Evolutionary conservation across 2,888 invertebrate genomes (phyloP).

Genomic region (Tolmerus cingulatus): DNA sequence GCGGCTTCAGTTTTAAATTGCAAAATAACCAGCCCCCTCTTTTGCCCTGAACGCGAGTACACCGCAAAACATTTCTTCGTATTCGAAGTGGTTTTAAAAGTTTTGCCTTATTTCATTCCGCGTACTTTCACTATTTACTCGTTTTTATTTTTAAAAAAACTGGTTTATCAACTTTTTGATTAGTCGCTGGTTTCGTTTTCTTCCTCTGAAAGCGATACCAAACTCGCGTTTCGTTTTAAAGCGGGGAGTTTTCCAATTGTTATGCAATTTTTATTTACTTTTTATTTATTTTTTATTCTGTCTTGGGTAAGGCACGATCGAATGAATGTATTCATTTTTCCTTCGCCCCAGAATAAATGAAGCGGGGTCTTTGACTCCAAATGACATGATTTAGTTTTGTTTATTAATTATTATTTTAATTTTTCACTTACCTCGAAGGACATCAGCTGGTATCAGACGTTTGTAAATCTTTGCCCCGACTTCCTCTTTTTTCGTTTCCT

Average conservation of each 20-base stretch:
- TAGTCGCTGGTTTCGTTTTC: neutral
- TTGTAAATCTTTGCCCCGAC: conserved; percentile 76
- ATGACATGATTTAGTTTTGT: neutral
- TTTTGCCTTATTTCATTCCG: neutral
- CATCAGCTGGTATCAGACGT: conserved; percentile 87
- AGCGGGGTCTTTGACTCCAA: neutral
- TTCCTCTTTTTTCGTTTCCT: conserved; percentile 58
- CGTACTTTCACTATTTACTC: neutral
- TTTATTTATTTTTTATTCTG: neutral
- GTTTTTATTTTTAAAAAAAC: neutral
- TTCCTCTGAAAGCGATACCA: neutral
- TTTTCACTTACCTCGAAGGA: conserved; percentile 77
- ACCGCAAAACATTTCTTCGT: too few species aligned
- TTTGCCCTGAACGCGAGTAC: too few species aligned
- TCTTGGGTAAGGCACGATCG: neutral
- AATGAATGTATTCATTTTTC: neutral
- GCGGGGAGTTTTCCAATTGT: neutral
- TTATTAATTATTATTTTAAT: neutral
- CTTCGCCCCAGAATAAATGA: neutral
- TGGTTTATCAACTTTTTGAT: neutral
- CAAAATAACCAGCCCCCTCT: neutral
- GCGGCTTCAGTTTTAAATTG: neutral
- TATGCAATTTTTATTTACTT: neutral
- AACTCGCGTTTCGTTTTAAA: neutral
- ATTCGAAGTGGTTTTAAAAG: too few species aligned